Evolutionary conservation across 2,888 invertebrate genomes (phyloP).

Genomic region (Andricus quercusramuli): DNA sequence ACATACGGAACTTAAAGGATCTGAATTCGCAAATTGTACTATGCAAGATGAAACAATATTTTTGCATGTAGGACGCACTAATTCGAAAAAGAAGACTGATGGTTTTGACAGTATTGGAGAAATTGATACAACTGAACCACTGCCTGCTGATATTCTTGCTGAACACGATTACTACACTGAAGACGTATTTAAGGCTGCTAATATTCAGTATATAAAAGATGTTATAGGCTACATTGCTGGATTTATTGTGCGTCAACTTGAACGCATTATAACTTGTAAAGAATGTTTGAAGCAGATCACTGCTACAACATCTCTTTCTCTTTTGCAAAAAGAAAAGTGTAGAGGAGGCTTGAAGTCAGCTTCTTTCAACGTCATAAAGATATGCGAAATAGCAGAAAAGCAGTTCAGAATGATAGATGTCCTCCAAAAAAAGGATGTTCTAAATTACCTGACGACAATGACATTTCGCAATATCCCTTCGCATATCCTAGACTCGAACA

Average conservation of each 20-base stretch:
- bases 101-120: neutral
- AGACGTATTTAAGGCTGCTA: neutral
- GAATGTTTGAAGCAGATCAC: neutral
- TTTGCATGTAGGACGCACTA: too few relatives aligned
- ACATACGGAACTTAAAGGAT: too few relatives aligned
- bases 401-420: neutral
- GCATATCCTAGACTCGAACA: neutral
- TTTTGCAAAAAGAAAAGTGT: neutral
- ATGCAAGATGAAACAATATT: too few relatives aligned
- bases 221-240: neutral
- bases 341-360: neutral
- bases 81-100: neutral
- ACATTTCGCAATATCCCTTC: too few relatives aligned
- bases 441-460: neutral
- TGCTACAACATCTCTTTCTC: neutral
- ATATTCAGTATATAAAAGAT: neutral
- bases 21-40: too few relatives aligned
- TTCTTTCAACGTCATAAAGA: neutral
- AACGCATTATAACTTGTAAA: neutral
- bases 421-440: neutral
- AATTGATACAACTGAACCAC: neutral
- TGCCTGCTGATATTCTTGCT: neutral
- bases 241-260: neutral
- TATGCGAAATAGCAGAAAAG: neutral
- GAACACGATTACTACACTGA: neutral